Evolutionary conservation across 1,140 invertebrate species (phyloP).

Genomic region (Anastrepha obliqua): DNA sequence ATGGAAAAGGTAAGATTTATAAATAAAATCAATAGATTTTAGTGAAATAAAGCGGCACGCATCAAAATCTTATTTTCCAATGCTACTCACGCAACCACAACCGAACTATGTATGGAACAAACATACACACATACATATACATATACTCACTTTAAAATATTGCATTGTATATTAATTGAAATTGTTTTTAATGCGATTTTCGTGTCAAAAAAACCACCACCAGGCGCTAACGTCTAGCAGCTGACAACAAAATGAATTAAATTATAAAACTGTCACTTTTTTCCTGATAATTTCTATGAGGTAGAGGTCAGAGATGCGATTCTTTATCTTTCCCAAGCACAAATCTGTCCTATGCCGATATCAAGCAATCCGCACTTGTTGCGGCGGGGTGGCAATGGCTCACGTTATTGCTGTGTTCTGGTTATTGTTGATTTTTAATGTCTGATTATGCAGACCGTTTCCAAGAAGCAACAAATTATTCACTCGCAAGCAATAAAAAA

Average conservation of each 20-base stretch:
- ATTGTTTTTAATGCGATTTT: slow-evolving; percentile 13
- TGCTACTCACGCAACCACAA: not conserved
- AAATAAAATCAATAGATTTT: too few species aligned
- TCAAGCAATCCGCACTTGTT: too few species aligned
- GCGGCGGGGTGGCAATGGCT: not conserved
- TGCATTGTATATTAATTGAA: not conserved
- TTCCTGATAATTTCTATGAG: slow-evolving; percentile 7
- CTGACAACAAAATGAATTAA: slow-evolving; percentile 19
- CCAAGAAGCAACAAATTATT: not conserved
- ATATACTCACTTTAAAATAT: not conserved
- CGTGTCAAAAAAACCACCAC: not conserved
- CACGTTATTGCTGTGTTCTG: not conserved
- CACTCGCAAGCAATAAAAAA: not conserved
- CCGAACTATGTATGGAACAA: not conserved
- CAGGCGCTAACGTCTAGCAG: not conserved
- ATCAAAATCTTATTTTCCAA: not conserved
- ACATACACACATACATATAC: not conserved
- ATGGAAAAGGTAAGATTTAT: too few species aligned
- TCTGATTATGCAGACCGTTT: slow-evolving; percentile 25
- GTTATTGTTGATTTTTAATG: not conserved
- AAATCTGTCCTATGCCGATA: not conserved
- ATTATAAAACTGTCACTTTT: slow-evolving; percentile 13
- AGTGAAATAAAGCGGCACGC: not conserved
- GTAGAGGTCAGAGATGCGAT: not conserved
- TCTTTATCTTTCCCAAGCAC: not conserved